Conservation (phyloP, 1,140 invertebrate genomes). For the Geopemphigus sp. region DNA sequence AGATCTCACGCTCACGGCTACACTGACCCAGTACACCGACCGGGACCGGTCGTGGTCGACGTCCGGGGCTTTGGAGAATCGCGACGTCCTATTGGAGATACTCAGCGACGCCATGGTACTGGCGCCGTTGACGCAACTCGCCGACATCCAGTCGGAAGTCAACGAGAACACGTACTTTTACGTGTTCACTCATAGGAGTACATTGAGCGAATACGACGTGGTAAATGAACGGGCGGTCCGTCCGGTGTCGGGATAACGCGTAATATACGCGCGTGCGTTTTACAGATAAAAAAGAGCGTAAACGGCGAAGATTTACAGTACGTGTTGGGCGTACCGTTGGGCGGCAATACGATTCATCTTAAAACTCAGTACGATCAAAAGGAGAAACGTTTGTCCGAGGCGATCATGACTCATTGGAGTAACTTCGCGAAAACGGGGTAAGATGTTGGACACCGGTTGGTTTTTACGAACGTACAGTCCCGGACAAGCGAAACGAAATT, state of each 20-base stretch:
- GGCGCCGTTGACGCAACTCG: conserved; percentile 65
- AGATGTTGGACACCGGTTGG: conserved; percentile 52
- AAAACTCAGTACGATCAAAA: conserved; percentile 69
- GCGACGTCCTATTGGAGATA: conserved; percentile 56
- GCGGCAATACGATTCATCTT: conserved; percentile 71
- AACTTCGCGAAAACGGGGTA: conserved; percentile 87
- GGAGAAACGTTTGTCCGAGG: conserved; percentile 76
- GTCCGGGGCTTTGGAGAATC: conserved; percentile 50
- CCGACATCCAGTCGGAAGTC: conserved; percentile 55
- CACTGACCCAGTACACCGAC: conserved; percentile 1
- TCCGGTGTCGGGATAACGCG: no score
- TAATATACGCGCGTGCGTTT: background rate
- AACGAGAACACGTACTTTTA: conserved; percentile 82
- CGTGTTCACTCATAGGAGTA: conserved; percentile 79
- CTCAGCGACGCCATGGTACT: conserved; percentile 82
- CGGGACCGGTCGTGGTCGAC: conserved; percentile 11
- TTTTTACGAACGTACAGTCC: no score
- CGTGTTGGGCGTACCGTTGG: conserved; percentile 84
- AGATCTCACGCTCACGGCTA: conserved; percentile 12
- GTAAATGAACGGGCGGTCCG: no score
- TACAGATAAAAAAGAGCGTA: conserved; percentile 58
- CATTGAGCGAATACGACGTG: conserved; percentile 68
- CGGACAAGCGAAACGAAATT: no score
- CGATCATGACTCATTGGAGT: conserved; percentile 82
- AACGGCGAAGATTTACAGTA: conserved; percentile 90